phyloP scores from a whole-genome alignment of 2,113 vertebrate species.

The Eupsittula cactorum region DNA sequence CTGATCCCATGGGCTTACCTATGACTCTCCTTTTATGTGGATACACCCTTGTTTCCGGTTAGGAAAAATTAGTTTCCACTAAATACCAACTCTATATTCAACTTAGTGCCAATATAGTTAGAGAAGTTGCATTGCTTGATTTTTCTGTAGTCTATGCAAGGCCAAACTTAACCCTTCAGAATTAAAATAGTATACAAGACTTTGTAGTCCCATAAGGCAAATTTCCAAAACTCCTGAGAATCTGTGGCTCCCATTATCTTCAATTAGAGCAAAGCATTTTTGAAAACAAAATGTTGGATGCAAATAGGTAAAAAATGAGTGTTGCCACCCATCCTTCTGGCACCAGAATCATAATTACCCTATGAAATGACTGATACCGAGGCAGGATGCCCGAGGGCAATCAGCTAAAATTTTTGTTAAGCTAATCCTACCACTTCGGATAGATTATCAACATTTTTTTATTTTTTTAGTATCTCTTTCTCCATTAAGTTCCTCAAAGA shows the following conservation, averaged over 20 bases:
- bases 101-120: neutral
- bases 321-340: slow-evolving; percentile 35
- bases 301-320: slow-evolving; percentile 11
- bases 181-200: neutral
- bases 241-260: neutral
- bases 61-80: neutral
- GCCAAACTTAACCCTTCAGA: neutral
- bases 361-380: slow-evolving; percentile 12
- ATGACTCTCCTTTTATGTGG: neutral
- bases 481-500: neutral
- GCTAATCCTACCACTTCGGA: neutral
- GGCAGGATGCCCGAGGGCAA: neutral
- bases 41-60: neutral
- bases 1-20: neutral
- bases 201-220: neutral
- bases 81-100: neutral
- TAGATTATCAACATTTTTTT: neutral
- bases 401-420: neutral
- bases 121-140: neutral
- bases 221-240: slow-evolving; percentile 21
- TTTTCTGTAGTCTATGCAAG: neutral
- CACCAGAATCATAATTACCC: neutral
- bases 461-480: neutral
- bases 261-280: slow-evolving; percentile 7
- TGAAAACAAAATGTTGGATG: slow-evolving; percentile 23